Conservation (phyloP, 2,888 invertebrate species). For the Entomobrya proxima region DNA sequence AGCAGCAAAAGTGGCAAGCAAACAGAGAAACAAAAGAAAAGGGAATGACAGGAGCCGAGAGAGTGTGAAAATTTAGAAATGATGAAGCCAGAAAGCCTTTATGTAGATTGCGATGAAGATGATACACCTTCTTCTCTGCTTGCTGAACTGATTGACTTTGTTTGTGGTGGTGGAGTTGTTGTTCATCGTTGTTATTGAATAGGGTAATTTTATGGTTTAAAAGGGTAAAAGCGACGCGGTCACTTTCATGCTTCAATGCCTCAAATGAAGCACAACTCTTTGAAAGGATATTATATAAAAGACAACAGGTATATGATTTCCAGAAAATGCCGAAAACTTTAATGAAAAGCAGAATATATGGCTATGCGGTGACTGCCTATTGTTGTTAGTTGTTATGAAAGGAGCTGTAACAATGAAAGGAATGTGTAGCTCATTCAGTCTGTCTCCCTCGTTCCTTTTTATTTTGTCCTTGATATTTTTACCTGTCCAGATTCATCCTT, state of each 20-base stretch:
- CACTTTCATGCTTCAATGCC: constrained; percentile 53
- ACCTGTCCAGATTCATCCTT: neutral
- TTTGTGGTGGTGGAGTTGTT: neutral
- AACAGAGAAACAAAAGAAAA: neutral
- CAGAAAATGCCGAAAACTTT: neutral
- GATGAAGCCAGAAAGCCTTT: too few species aligned
- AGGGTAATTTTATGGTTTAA: constrained; percentile 19
- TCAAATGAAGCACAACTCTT: neutral
- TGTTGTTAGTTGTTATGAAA: neutral
- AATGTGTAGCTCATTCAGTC: neutral
- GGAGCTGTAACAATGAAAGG: constrained; percentile 5
- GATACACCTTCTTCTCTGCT: neutral
- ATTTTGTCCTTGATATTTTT: constrained; percentile 19
- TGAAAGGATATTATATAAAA: too few species aligned
- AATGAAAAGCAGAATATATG: neutral
- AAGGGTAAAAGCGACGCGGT: constrained; percentile 36
- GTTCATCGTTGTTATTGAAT: neutral
- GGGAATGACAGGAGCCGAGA: neutral
- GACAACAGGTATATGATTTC: neutral
- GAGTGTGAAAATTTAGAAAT: constrained; percentile 16
- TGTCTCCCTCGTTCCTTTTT: neutral
- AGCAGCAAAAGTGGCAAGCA: constrained; percentile 13
- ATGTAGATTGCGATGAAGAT: too few species aligned
- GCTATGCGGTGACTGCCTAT: neutral
- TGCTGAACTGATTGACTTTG: neutral